Percentiles rank a stretch among this genome's conserved stretches.
phyloP scores from a whole-genome alignment of 2,888 invertebrate genomes.

The Drosophila greeni region DNA sequence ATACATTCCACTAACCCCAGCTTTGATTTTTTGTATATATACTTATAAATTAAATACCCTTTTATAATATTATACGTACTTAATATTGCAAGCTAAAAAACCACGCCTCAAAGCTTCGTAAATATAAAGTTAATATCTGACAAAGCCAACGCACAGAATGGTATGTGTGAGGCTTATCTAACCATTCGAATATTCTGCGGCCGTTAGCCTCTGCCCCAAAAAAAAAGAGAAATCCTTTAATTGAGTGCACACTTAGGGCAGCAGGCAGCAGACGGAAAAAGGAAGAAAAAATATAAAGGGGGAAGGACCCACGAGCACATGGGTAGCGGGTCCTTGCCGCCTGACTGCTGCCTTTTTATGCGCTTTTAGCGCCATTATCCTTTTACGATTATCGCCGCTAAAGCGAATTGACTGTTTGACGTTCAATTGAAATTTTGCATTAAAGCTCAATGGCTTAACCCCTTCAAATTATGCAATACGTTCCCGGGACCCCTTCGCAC shows the following conservation, averaged over 20 bases:
- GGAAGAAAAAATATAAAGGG: background rate
- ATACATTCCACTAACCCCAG: too few relatives aligned
- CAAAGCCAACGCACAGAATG: background rate
- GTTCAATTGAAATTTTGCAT: conserved; percentile 75
- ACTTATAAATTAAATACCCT: background rate
- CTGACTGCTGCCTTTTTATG: conserved; percentile 62
- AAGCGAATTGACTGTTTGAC: conserved; percentile 75
- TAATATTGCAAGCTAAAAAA: background rate
- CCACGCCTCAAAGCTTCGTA: background rate
- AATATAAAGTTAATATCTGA: conserved; percentile 3
- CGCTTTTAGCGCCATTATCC: conserved; percentile 73
- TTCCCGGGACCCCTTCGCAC: conserved; percentile 5
- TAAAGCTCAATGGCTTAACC: conserved; percentile 74
- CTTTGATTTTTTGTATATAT: too few relatives aligned
- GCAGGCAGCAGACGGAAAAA: conserved; percentile 41
- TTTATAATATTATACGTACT: background rate
- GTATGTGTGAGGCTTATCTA: conserved; percentile 46
- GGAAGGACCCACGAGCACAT: conserved; percentile 3
- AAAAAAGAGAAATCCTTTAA: conserved; percentile 64
- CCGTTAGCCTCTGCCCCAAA: conserved; percentile 45
- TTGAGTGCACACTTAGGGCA: conserved; percentile 71
- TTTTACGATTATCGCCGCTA: conserved; percentile 74
- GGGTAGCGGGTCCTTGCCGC: conserved; percentile 25
- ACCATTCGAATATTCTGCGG: conserved; percentile 42
- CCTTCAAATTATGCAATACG: conserved; percentile 71